These are phyloP conservation scores for Tridacna gigas DNA, from an alignment of 2,888 invertebrate genomes.

Conservation along the genomic window DNA sequence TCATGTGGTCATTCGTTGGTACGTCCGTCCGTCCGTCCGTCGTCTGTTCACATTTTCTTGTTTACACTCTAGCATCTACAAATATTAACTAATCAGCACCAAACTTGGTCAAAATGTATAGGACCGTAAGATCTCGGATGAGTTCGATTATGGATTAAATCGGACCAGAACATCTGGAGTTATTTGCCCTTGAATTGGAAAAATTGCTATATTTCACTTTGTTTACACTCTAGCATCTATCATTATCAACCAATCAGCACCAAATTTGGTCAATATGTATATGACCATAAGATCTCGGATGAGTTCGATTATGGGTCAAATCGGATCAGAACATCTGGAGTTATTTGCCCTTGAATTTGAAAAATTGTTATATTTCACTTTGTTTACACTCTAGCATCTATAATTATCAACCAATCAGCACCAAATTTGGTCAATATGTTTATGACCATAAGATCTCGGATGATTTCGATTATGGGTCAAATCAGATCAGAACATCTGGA, in stretches of 20 bases:
- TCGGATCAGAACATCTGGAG: background rate
- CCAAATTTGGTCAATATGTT: background rate
- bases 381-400: background rate
- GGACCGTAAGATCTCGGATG: constrained; percentile 18
- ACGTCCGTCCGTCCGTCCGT: constrained; percentile 10
- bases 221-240: constrained; percentile 6
- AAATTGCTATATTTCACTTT: background rate
- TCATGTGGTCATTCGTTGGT: too few species aligned
- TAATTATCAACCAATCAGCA: background rate
- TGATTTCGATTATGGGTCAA: background rate
- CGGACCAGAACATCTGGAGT: constrained; percentile 14
- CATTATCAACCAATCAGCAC: background rate
- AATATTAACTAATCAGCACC: background rate
- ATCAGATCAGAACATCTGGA: too few species aligned
- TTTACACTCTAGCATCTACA: constrained; percentile 14
- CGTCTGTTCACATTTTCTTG: constrained; percentile 20
- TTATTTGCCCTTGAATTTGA: constrained; percentile 1
- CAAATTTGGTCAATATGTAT: constrained; percentile 3
- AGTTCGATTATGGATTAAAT: constrained; percentile 12
- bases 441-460: background rate
- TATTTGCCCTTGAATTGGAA: constrained; percentile 10
- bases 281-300: constrained; percentile 4
- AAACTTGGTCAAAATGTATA: constrained; percentile 18
- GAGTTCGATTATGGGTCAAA: background rate
- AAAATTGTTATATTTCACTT: background rate